Percentiles rank a stretch among this genome's conserved stretches.
These are phyloP conservation scores for Theocolax elegans DNA, from an alignment of 1,140 invertebrate species.

Conservation along the genomic window DNA sequence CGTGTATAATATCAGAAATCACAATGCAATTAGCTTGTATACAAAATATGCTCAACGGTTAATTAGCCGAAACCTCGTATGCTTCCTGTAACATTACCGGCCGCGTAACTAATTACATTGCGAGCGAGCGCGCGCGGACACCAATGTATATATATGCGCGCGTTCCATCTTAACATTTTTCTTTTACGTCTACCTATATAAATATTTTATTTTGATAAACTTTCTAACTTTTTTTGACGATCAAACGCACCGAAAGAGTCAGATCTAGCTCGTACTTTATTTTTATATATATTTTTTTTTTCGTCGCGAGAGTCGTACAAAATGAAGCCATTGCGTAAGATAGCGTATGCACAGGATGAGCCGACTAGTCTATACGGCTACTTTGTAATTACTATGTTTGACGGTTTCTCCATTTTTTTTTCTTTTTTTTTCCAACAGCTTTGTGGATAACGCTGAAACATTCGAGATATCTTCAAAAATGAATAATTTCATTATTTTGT, in stretches of 20 bases:
- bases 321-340: slow-evolving; percentile 1
- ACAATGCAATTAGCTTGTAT: no score
- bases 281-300: no score
- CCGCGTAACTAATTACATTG: neutral
- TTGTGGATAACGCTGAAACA: neutral
- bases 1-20: no score
- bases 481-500: neutral
- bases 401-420: no score
- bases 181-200: no score
- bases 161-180: no score
- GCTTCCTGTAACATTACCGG: neutral
- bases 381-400: slow-evolving; percentile 20
- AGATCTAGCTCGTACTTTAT: no score
- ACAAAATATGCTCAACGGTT: neutral
- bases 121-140: neutral
- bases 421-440: neutral
- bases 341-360: neutral
- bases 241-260: no score
- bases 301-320: neutral
- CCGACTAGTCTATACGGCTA: neutral
- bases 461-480: neutral
- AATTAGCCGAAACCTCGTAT: neutral
- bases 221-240: no score
- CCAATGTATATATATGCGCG: neutral
- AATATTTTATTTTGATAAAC: no score